Evolutionary conservation across 2,113 vertebrate genomes (phyloP).

Genomic region (Sebastes fasciatus): DNA sequence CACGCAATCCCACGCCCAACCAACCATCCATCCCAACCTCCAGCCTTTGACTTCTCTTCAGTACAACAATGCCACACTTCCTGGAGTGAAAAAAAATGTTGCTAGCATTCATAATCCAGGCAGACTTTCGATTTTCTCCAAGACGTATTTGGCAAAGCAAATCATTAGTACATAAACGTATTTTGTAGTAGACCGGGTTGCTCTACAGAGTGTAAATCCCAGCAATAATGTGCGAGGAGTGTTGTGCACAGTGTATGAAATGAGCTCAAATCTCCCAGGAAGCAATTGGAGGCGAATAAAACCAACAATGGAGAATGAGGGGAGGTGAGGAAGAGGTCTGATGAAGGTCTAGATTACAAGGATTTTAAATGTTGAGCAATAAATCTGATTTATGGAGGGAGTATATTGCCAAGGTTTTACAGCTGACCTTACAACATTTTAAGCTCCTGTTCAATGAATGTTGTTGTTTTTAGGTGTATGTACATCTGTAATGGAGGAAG

Average conservation of each 20-base stretch:
- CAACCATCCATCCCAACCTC: neutral
- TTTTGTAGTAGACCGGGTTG: neutral
- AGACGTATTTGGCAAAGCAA: constrained; percentile 28
- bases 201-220: constrained; percentile 40
- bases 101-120: neutral
- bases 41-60: neutral
- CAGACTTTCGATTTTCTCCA: constrained; percentile 1
- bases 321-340: constrained; percentile 15
- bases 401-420: constrained; percentile 43
- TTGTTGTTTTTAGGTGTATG: neutral
- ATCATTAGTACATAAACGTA: constrained; percentile 21
- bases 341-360: constrained; percentile 28
- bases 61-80: neutral
- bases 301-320: constrained; percentile 24
- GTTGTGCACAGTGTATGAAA: constrained; percentile 47
- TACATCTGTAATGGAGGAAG: constrained; percentile 19
- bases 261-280: constrained; percentile 45
- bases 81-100: neutral
- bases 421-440: constrained; percentile 40
- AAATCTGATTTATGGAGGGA: constrained; percentile 23
- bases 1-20: neutral
- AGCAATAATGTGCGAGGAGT: constrained; percentile 26
- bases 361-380: constrained; percentile 33
- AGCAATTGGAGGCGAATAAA: constrained; percentile 21
- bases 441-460: constrained; percentile 17